Base-by-base conservation (phyloP, 1,140 invertebrate species). In the Leptopilina clavipes region DNA sequence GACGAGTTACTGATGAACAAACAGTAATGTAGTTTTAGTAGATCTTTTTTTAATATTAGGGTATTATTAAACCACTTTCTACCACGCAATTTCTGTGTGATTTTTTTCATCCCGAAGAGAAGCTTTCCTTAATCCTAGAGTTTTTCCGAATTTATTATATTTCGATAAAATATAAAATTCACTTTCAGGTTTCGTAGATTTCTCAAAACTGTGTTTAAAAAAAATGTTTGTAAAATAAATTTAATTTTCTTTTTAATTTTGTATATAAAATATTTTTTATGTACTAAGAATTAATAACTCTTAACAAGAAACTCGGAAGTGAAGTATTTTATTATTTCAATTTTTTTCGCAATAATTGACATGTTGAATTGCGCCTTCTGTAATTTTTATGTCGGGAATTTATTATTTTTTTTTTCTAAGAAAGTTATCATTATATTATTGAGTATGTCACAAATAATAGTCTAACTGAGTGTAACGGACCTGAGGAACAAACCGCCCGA, bases 351-450 rank as follows among this genome's bases (percentile, higher is more conserved):
- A n/a, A 45, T 25, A 14, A 25, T 11, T 59, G 19, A 31, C 22
- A 59, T 59, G 12, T 59, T 59, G 8, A 22, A 25, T 31, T 22
- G 25, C 19, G 59, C 59, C 25, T 65, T 31, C 25, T 40, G 11
- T 65, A 31, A 65, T 65, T 65, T 40, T 65, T 31, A 31, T 65
- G 59, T 31, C 59, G 31, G 22, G 11, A 22, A n/a, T 5, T 11
- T 31, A n/a, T 31, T 37, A 17, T 31, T n/a, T 52, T 52, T 37
- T 37, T 31, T 31, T 17, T 52, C 6, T 17, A 12, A 25, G 22
- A 65, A 65, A 65, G 59, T 11, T 65, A 65, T 65, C 59, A 65
- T 65, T 65, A 65, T 65, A 65, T 65, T 65, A 65, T 65, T 65
- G 59, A 65, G 59, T 14, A 65, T 65, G 59, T 65, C 19, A 65